Percentiles rank a stretch among this genome's conserved stretches.
phyloP scores from a whole-genome alignment of 2,113 vertebrate genomes.

The Scolopax mira region DNA sequence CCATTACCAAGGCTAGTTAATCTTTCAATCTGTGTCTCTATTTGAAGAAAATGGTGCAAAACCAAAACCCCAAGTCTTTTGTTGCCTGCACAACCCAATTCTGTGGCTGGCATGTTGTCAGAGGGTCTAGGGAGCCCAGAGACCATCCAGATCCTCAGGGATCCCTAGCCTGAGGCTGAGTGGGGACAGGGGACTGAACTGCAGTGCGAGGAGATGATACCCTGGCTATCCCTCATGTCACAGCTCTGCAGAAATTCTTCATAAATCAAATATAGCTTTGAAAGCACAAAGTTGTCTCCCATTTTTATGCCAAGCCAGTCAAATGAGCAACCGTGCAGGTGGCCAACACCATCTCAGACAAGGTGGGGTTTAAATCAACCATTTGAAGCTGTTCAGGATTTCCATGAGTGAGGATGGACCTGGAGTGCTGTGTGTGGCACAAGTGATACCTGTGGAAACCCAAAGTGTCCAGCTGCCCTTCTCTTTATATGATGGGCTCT shows the following conservation, averaged over 20 bases:
- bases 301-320: not conserved
- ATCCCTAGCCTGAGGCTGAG: not conserved
- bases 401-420: not conserved
- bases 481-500: not conserved
- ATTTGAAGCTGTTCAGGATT: not conserved
- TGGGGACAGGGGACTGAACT: not conserved
- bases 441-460: not conserved
- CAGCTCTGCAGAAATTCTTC: not conserved
- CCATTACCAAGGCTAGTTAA: not conserved
- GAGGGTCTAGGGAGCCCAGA: not conserved
- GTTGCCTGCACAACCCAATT: not conserved
- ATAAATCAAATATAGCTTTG: not conserved
- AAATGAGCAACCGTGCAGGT: rapidly evolving
- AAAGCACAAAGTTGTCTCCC: not conserved
- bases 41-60: not conserved
- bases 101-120: not conserved
- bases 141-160: rapidly evolving
- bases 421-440: not conserved
- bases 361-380: not conserved
- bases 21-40: conserved; percentile 20
- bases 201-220: not conserved
- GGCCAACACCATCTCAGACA: not conserved
- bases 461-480: not conserved
- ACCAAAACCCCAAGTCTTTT: not conserved
- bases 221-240: rapidly evolving